These are phyloP conservation scores for Lacerta agilis DNA, from an alignment of 2,797 vertebrate genomes.

Conservation along the genomic window DNA sequence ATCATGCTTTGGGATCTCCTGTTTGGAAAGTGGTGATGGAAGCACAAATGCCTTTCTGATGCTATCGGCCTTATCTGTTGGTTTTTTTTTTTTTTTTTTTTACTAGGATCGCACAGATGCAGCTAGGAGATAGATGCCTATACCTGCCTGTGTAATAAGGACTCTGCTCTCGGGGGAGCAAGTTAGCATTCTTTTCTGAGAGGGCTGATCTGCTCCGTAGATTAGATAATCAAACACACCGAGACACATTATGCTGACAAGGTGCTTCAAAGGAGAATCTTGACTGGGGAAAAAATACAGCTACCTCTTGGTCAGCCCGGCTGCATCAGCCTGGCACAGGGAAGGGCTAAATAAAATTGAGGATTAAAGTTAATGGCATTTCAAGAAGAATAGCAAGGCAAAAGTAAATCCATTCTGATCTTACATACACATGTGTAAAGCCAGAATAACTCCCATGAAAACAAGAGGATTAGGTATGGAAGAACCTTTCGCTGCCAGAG, in stretches of 20 bases:
- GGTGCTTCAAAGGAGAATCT: constrained; percentile 66
- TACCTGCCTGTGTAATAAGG: constrained; percentile 44
- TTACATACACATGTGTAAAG: constrained; percentile 30
- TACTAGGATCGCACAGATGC: constrained; percentile 22
- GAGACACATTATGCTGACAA: constrained; percentile 15
- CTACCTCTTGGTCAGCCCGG: constrained; percentile 32
- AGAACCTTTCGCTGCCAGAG: constrained; percentile 14
- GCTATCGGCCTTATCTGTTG: constrained; percentile 37
- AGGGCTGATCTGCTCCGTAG: constrained; percentile 60
- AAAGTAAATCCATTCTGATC: constrained; percentile 27
- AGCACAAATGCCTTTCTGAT: constrained; percentile 37
- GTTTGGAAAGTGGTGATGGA: constrained; percentile 30
- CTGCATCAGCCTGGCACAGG: constrained; percentile 32
- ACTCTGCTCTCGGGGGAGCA: constrained; percentile 48
- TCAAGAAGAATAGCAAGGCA: constrained; percentile 13
- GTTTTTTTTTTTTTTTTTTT: neutral
- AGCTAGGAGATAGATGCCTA: constrained; percentile 47
- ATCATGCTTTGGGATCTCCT: constrained; percentile 38
- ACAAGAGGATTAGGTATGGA: constrained; percentile 27
- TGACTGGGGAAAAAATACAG: constrained; percentile 52
- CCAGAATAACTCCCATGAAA: constrained; percentile 34
- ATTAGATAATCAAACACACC: constrained; percentile 66
- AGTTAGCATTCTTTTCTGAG: constrained; percentile 61
- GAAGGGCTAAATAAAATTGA: constrained; percentile 51
- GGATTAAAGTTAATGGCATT: constrained; percentile 49